These are phyloP conservation scores for Ctenicera cuprea DNA, from an alignment of 2,888 invertebrate species.

Conservation along the genomic window DNA sequence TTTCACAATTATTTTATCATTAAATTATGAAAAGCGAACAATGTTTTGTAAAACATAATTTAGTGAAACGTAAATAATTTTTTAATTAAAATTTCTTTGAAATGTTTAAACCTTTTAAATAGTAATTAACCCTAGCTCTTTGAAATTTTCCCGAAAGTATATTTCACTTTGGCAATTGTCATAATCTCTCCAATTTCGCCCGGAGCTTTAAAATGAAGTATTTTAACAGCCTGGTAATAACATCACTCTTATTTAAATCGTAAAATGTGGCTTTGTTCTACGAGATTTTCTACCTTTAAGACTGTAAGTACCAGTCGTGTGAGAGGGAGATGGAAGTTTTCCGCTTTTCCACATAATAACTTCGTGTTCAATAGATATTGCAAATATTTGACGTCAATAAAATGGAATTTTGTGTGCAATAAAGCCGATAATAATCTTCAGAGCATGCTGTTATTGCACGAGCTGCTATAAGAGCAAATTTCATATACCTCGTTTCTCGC, in stretches of 20 bases:
- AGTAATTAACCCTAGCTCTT: not conserved
- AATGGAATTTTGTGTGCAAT: not conserved
- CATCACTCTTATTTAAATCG: not conserved
- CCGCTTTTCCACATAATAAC: not conserved
- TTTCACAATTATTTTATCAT: not conserved
- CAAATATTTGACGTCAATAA: constrained; percentile 18
- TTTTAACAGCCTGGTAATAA: not conserved
- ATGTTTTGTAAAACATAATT: no score
- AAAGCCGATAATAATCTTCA: not conserved
- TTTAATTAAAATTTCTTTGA: no score
- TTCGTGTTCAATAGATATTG: not conserved
- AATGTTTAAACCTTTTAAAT: no score
- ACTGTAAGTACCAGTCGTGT: not conserved
- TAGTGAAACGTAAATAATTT: no score
- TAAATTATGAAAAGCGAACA: not conserved
- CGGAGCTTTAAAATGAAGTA: not conserved
- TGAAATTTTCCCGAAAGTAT: not conserved
- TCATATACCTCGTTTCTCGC: not conserved
- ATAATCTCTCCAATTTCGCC: not conserved
- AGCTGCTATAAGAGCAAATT: not conserved
- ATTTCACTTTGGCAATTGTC: not conserved
- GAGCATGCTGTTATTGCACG: not conserved
- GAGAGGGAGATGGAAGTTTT: not conserved
- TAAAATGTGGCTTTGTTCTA: not conserved
- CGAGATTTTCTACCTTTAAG: not conserved